Percentiles rank a stretch among this genome's conserved stretches.
Conservation (phyloP, 23 tunicate genomes). For the Trididemnum clinides region DNA sequence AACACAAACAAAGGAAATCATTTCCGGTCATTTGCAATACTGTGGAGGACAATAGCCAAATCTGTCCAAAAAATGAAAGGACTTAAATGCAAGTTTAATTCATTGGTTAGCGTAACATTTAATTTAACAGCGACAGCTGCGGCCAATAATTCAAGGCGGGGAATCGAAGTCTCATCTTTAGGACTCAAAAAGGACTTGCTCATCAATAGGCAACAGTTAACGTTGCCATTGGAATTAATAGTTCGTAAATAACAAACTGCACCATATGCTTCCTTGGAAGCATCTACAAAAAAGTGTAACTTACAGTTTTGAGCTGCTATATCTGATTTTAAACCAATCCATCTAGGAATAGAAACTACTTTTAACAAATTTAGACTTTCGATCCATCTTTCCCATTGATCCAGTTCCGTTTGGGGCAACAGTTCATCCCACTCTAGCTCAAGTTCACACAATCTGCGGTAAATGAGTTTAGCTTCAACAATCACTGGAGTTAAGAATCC, state of each 20-base stretch:
- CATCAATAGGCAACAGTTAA: neutral
- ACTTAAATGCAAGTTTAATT: neutral
- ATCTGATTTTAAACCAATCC: neutral
- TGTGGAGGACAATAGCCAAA: neutral
- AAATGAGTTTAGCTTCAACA: neutral
- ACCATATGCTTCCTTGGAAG: neutral
- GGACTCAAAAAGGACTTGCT: neutral
- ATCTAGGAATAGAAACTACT: neutral
- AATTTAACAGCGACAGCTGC: constrained; percentile 21
- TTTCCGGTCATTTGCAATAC: neutral
- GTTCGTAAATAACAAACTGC: constrained; percentile 14
- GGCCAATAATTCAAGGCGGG: constrained; percentile 5
- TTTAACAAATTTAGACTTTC: neutral
- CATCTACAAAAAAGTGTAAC: constrained; percentile 15
- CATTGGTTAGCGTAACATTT: neutral
- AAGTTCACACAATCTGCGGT: neutral
- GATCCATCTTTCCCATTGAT: neutral
- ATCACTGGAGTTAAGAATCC: neutral
- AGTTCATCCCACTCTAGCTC: constrained; percentile 5
- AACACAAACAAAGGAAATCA: neutral
- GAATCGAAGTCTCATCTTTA: neutral
- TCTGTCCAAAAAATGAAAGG: constrained; percentile 13
- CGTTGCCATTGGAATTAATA: neutral
- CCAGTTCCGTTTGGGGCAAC: neutral
- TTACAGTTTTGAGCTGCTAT: neutral